Percentiles rank a stretch among this genome's conserved stretches.
Evolutionary conservation across 2,113 vertebrate genomes (phyloP).

Genomic region (Reinhardtius hippoglossoides): DNA sequence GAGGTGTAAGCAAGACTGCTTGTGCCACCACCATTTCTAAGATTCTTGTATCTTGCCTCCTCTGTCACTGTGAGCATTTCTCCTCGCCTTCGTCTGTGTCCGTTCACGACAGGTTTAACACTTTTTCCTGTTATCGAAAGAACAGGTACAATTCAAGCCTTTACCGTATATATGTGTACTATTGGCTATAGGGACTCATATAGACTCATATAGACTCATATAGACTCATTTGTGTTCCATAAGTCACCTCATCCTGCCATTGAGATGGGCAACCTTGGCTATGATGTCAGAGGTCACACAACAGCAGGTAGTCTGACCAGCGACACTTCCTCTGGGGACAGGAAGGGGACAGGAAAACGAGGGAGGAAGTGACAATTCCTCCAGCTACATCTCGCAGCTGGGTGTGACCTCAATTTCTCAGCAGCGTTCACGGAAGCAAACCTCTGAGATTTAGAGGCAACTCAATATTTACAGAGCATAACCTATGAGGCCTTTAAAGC

Average conservation of each 20-base stretch:
- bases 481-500: background rate
- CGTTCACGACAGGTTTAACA: background rate
- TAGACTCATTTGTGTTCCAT: constrained; percentile 8
- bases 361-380: constrained; percentile 58
- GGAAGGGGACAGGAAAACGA: constrained; percentile 53
- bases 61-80: background rate
- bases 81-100: background rate
- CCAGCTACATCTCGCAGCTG: constrained; percentile 32
- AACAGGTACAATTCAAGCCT: too few species aligned
- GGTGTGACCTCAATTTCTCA: constrained; percentile 28
- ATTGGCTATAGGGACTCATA: background rate
- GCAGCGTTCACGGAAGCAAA: constrained; percentile 42
- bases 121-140: background rate
- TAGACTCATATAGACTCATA: too few species aligned
- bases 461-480: constrained; percentile 21
- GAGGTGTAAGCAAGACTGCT: too few species aligned
- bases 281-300: constrained; percentile 57
- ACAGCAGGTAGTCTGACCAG: constrained; percentile 59
- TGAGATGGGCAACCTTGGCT: constrained; percentile 41
- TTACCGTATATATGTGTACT: background rate
- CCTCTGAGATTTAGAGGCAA: constrained; percentile 5
- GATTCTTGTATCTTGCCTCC: too few species aligned
- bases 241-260: constrained; percentile 33
- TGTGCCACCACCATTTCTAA: background rate
- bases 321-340: constrained; percentile 60